Conservation (phyloP, 2,113 vertebrate species). For the Lontra canadensis region DNA sequence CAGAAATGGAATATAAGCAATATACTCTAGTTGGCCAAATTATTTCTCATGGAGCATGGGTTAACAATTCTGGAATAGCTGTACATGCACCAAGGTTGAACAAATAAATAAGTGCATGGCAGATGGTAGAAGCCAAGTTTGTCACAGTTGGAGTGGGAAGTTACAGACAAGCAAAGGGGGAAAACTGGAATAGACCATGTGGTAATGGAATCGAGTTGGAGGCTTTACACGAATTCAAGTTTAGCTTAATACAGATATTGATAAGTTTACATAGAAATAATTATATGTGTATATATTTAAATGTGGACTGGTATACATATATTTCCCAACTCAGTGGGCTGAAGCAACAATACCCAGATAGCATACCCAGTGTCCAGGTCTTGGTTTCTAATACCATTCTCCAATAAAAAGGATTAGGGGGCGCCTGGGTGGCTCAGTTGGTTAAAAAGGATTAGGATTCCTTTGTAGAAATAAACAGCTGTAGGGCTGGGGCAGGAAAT, state of each 20-base stretch:
- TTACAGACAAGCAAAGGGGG: not conserved
- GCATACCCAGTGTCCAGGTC: not conserved
- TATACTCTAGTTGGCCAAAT: not conserved
- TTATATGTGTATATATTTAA: not conserved
- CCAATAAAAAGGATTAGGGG: not conserved
- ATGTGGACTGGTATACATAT: not conserved
- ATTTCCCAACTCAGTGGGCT: not conserved
- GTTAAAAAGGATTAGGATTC: not conserved
- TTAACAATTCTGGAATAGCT: slow-evolving; percentile 56
- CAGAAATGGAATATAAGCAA: slow-evolving; percentile 3
- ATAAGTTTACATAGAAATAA: not conserved
- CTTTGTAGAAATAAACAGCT: not conserved
- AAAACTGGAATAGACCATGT: not conserved
- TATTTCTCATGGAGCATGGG: not conserved
- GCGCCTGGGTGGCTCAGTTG: too few species aligned
- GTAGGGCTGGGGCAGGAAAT: not conserved
- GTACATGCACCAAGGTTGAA: not conserved
- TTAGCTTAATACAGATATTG: not conserved
- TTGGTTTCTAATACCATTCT: not conserved
- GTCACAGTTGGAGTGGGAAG: not conserved
- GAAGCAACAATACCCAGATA: not conserved
- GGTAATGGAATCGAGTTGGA: not conserved
- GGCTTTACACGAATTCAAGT: not conserved
- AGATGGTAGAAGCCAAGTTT: not conserved
- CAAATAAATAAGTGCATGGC: not conserved